Percentiles rank a stretch among this genome's conserved stretches.
Conservation (phyloP, 2,113 vertebrate genomes). For the Aythya baeri region DNA sequence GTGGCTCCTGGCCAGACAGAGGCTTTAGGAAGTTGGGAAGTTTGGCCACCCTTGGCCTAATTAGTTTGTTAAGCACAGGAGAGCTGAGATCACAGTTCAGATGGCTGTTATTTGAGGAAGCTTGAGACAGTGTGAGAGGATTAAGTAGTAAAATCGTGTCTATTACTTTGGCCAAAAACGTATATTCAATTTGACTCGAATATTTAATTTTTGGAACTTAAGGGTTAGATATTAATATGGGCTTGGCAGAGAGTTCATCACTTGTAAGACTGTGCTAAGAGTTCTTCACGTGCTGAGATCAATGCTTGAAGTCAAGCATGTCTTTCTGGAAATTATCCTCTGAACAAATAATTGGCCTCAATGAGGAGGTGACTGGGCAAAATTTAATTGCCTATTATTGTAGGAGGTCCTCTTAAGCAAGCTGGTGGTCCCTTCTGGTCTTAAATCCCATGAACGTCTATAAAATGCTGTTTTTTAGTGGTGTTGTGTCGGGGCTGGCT, state of each 20-base stretch:
- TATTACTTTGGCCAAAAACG: constrained; percentile 9
- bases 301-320: neutral
- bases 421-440: neutral
- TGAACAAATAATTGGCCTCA: constrained; percentile 2
- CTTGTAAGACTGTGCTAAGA: neutral
- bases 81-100: constrained; percentile 37
- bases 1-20: neutral
- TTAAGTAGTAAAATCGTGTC: constrained; percentile 23
- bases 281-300: constrained; percentile 34
- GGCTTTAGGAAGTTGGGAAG: constrained; percentile 16
- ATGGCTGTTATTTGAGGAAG: constrained; percentile 36
- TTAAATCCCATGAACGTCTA: neutral
- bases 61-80: constrained; percentile 34
- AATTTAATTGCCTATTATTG: neutral
- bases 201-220: constrained; percentile 17
- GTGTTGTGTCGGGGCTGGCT: neutral
- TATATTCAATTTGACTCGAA: constrained; percentile 17
- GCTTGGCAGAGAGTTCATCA: constrained; percentile 31
- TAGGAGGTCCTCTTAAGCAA: neutral
- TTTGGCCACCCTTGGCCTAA: constrained; percentile 42
- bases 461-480: neutral
- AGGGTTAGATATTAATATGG: constrained; percentile 33
- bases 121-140: constrained; percentile 22
- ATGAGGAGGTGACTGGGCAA: neutral
- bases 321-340: neutral